Percentiles rank a stretch among this genome's conserved stretches.
These are phyloP conservation scores for Petrocephalus microphthalmus DNA, from an alignment of 2,113 vertebrate genomes.

Conservation along the genomic window DNA sequence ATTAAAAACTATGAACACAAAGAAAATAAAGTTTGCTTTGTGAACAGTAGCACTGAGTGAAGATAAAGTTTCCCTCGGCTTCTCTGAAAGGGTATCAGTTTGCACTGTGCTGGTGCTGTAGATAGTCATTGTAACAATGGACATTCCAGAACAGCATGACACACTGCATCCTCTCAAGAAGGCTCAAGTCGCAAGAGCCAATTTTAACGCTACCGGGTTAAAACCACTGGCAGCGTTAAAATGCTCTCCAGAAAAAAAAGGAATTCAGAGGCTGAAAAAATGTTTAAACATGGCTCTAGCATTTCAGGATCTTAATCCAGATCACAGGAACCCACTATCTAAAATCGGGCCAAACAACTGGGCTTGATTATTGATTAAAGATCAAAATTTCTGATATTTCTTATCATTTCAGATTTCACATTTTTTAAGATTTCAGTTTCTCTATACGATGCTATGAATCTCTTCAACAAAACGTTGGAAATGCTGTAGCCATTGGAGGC, in stretches of 20 bases:
- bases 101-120: conserved; percentile 1
- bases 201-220: conserved; percentile 28
- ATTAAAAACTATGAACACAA: not conserved
- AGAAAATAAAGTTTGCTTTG: not conserved
- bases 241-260: conserved; percentile 27
- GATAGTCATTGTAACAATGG: conserved; percentile 23
- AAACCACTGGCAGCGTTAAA: conserved; percentile 33
- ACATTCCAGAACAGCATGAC: conserved; percentile 90
- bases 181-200: conserved; percentile 20
- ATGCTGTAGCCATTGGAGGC: conserved; percentile 48
- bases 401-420: not conserved
- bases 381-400: not conserved
- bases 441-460: too few relatives aligned
- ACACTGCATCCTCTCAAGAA: conserved; percentile 78
- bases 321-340: not conserved
- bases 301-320: conserved; percentile 24
- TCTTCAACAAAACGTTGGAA: conserved; percentile 9
- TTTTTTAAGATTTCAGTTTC: not conserved
- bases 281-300: conserved; percentile 46
- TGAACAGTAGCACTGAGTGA: not conserved
- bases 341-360: not conserved
- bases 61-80: not conserved
- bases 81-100: not conserved
- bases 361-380: not conserved
- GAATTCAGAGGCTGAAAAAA: conserved; percentile 28